Conservation (phyloP, 2,797 vertebrate genomes). For the Glyptemys insculpta region DNA sequence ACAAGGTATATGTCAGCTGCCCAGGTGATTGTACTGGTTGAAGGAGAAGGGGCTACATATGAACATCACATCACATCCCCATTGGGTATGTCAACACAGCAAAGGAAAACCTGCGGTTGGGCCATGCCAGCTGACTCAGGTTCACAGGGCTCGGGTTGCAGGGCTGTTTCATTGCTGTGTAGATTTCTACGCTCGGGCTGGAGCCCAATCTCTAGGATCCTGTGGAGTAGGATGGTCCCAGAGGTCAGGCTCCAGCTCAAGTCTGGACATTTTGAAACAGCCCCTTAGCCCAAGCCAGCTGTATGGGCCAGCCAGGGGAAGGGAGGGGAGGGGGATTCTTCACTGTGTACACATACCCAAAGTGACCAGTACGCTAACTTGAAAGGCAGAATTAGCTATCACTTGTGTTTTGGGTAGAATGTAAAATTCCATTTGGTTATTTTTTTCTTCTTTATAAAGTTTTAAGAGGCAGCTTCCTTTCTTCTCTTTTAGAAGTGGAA, state of each 20-base stretch:
- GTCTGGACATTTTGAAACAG: neutral
- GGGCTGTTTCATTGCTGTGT: no score
- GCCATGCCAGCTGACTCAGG: no score
- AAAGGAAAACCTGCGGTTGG: no score
- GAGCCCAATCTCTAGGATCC: neutral
- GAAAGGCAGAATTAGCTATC: neutral
- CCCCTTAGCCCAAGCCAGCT: neutral
- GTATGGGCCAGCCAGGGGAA: neutral
- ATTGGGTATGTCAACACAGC: no score
- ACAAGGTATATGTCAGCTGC: no score
- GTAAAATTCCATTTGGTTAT: neutral
- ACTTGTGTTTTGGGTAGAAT: neutral
- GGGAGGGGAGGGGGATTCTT: neutral
- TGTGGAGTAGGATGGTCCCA: neutral
- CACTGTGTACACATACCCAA: neutral
- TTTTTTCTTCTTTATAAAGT: neutral
- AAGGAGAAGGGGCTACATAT: neutral
- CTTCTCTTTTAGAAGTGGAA: neutral
- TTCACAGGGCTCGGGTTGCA: no score
- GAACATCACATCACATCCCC: neutral
- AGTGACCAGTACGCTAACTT: accelerated
- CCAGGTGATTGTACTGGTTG: neutral
- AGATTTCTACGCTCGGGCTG: no score
- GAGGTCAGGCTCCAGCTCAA: neutral
- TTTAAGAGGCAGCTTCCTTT: constrained; percentile 4